These are phyloP conservation scores for Drosophila kuntzei DNA, from an alignment of 2,888 invertebrate species.

Conservation along the genomic window DNA sequence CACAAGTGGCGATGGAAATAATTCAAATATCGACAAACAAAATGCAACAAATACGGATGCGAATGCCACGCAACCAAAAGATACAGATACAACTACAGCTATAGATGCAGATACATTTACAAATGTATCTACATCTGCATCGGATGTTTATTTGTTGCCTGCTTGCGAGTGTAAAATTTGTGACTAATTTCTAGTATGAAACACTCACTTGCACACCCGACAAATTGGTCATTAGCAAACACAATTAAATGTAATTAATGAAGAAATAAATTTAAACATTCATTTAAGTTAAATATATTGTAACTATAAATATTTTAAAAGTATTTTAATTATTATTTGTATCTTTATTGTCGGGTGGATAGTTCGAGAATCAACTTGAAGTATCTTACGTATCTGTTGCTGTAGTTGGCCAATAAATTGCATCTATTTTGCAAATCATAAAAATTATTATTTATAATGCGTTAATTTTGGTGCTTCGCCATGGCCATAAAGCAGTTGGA, in stretches of 20 bases:
- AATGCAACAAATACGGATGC: conserved; percentile 30
- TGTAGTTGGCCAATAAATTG: conserved; percentile 53
- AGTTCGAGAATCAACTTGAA: conserved; percentile 7
- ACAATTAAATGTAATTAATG: neutral
- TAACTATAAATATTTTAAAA: neutral
- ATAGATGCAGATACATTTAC: neutral
- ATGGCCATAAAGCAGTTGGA: conserved; percentile 73
- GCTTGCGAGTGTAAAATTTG: conserved; percentile 36
- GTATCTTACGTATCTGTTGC: conserved; percentile 3
- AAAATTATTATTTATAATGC: conserved; percentile 81
- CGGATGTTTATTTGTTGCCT: conserved; percentile 52
- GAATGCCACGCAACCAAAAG: conserved; percentile 45
- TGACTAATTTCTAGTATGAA: conserved; percentile 42
- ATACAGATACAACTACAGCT: conserved; percentile 15
- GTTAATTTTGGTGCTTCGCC: conserved; percentile 65
- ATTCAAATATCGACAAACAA: conserved; percentile 76
- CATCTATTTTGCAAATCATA: conserved; percentile 66
- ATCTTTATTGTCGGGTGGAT: conserved; percentile 3
- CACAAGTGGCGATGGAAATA: conserved; percentile 66
- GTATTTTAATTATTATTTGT: neutral
- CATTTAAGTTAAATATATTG: neutral
- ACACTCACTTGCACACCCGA: neutral
- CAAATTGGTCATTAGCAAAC: conserved; percentile 10
- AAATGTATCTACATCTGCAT: conserved; percentile 15
- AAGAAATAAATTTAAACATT: neutral